Percentiles rank a stretch among this genome's conserved stretches.
These are phyloP conservation scores for Torymus tubicola DNA, from an alignment of 2,888 invertebrate species.

Conservation along the genomic window DNA sequence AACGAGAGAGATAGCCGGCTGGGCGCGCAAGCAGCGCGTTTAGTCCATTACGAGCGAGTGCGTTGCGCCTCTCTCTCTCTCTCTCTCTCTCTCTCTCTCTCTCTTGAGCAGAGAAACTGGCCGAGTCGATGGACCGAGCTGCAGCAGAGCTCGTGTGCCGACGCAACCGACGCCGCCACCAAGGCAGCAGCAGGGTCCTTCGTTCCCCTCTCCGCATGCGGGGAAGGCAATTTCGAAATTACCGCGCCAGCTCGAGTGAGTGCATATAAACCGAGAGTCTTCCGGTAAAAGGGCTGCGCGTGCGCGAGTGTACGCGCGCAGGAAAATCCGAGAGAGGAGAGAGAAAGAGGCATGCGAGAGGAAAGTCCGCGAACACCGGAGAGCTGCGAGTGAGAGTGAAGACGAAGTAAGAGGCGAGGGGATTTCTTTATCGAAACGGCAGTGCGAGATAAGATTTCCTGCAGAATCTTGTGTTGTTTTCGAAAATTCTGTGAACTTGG, in stretches of 20 bases:
- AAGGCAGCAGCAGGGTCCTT: conserved; percentile 32
- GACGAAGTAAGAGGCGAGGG: neutral
- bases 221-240: conserved; percentile 54
- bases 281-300: conserved; percentile 32
- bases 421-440: too few species aligned
- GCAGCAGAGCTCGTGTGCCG: neutral
- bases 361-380: conserved; percentile 5
- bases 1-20: neutral
- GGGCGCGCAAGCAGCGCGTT: too few species aligned
- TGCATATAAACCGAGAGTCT: conserved; percentile 46
- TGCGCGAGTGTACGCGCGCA: too few species aligned
- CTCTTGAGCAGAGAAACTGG: conserved; percentile 17
- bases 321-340: conserved; percentile 15
- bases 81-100: conserved; percentile 35
- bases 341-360: conserved; percentile 40
- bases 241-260: conserved; percentile 24
- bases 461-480: too few species aligned
- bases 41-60: neutral
- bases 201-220: conserved; percentile 10
- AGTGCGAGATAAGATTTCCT: too few species aligned
- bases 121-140: conserved; percentile 27
- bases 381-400: conserved; percentile 18
- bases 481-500: too few species aligned
- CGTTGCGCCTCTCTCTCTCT: conserved; percentile 24
- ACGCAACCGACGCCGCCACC: too few species aligned